Percentiles rank a stretch among this genome's conserved stretches.
Conservation (phyloP, 2,888 invertebrate species). For the Atrina japonica region DNA sequence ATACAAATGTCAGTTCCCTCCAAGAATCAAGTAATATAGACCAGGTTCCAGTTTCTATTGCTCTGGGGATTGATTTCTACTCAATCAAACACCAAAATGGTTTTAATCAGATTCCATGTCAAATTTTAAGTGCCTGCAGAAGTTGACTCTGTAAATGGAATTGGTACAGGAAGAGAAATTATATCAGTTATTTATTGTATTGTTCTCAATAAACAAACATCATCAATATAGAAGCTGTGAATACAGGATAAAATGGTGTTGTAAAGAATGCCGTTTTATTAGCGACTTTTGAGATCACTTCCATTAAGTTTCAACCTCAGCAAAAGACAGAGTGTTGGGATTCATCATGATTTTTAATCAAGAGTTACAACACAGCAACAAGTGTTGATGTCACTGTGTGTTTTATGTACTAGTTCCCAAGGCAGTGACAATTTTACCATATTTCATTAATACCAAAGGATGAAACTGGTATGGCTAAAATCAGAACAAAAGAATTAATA, state of each 20-base stretch:
- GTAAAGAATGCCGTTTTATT: no score
- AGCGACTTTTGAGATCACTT: no score
- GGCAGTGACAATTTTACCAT: no score
- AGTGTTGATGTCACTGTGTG: no score
- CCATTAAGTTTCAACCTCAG: no score
- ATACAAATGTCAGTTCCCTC: conserved; percentile 4
- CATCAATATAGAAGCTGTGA: background rate
- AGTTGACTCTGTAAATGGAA: conserved; percentile 15
- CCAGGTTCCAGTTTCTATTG: conserved; percentile 20
- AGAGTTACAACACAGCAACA: no score
- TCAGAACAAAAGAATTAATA: no score
- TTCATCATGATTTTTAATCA: no score
- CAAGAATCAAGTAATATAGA: conserved; percentile 7
- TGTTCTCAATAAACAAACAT: conserved; percentile 16
- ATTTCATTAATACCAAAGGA: no score
- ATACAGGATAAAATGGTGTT: background rate
- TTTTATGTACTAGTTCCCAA: no score
- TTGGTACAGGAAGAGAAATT: conserved; percentile 15
- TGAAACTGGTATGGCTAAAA: no score
- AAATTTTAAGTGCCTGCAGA: conserved; percentile 16
- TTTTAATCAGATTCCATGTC: conserved; percentile 34
- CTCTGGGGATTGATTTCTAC: conserved; percentile 26
- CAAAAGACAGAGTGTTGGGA: no score
- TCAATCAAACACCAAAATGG: conserved; percentile 26
- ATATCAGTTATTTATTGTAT: conserved; percentile 21